A percentile compares a stretch with the other conserved stretches of the same genome.
Conservation (phyloP, 2,888 invertebrate genomes). For the Cantharis nigra region DNA sequence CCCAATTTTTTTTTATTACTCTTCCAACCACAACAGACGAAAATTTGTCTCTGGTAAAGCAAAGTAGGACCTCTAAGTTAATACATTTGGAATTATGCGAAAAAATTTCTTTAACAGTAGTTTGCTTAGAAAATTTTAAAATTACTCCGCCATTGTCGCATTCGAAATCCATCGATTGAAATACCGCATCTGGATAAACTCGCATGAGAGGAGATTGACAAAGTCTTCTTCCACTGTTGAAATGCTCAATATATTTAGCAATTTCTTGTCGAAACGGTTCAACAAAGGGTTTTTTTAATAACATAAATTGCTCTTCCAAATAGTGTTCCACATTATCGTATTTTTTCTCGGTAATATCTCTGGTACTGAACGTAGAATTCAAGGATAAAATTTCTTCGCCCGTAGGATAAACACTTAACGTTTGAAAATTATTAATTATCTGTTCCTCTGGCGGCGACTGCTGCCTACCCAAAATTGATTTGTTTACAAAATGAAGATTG, state of each 20-base stretch:
- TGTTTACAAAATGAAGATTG: constrained; percentile 39
- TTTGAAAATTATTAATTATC: no score
- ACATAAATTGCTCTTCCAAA: constrained; percentile 76
- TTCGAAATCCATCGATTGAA: background rate
- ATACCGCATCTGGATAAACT: background rate
- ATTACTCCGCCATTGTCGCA: background rate
- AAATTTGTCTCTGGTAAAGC: constrained; percentile 73
- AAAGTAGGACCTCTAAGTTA: constrained; percentile 73
- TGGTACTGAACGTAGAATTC: constrained; percentile 56
- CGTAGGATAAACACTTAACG: no score
- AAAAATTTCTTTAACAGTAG: no score
- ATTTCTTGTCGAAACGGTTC: constrained; percentile 73
- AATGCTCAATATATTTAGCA: constrained; percentile 22
- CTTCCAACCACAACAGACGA: constrained; percentile 70
- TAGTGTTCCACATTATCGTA: constrained; percentile 72
- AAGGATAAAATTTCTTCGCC: constrained; percentile 14
- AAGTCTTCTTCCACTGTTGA: no score
- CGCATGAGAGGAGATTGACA: background rate
- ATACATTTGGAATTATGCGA: constrained; percentile 59
- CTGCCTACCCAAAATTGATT: constrained; percentile 35
- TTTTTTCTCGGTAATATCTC: constrained; percentile 64
- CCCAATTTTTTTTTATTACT: constrained; percentile 61
- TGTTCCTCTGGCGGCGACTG: no score
- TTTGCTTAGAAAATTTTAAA: background rate
- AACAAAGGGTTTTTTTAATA: constrained; percentile 79